Conservation (phyloP, 2,888 invertebrate genomes). For the Clivina fossor region DNA sequence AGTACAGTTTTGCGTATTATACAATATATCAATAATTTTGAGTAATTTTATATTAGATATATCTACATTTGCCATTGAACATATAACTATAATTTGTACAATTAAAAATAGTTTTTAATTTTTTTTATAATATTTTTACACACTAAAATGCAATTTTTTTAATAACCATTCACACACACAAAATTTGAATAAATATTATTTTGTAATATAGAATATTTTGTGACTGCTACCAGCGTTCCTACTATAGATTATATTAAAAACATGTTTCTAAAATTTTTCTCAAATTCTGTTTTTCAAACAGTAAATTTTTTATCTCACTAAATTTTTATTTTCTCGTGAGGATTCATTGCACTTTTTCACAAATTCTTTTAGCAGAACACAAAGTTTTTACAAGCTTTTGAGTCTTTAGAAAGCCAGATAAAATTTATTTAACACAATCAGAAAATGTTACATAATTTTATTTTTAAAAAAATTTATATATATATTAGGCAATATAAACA, state of each 20-base stretch:
- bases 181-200: slow-evolving; percentile 32
- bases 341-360: slow-evolving; percentile 29
- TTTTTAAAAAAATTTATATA: too few relatives aligned
- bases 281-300: slow-evolving; percentile 21
- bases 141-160: slow-evolving; percentile 28
- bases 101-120: slow-evolving; percentile 17
- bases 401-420: too few relatives aligned
- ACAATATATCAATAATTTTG: too few relatives aligned
- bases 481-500: slow-evolving; percentile 4
- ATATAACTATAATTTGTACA: slow-evolving; percentile 38
- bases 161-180: slow-evolving; percentile 28
- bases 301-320: slow-evolving; percentile 21
- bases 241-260: slow-evolving; percentile 2
- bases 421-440: too few relatives aligned
- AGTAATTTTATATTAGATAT: slow-evolving; percentile 39
- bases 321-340: not conserved
- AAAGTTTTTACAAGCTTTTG: too few relatives aligned
- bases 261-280: slow-evolving; percentile 5
- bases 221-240: slow-evolving; percentile 15
- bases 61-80: slow-evolving; percentile 47
- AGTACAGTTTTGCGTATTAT: too few relatives aligned
- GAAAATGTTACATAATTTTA: too few relatives aligned
- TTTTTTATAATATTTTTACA: slow-evolving; percentile 13
- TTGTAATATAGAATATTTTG: slow-evolving; percentile 14
- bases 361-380: too few relatives aligned